Evolutionary conservation across 2,888 invertebrate genomes (phyloP), one percentile per base, ranked within the genome.

Genomic region (Synanthedon vespiformis): DNA sequence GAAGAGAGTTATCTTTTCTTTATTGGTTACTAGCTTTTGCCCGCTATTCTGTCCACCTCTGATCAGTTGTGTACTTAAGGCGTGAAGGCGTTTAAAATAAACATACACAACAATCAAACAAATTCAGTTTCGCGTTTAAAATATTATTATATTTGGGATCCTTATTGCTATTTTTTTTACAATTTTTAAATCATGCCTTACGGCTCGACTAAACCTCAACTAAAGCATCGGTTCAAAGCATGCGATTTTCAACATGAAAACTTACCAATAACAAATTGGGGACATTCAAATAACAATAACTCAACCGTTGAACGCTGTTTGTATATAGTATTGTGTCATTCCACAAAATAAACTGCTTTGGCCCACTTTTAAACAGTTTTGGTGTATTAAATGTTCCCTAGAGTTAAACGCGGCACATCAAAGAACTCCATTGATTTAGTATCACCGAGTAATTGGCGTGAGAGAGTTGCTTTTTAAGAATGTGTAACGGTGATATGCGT

Each of bases 341-440:
- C 66, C 59, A 71, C 66, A 65, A 70, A 74, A 77, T 69, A 74
- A 72, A 75, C 71, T 66, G 63, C 69, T 66, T 58, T 71, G 77
- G 63, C 77, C 78, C 61, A 77, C 67, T 72, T 80, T 65, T 62
- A 59, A 67, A 69, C 72, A 72, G 64, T 70, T 72, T 73, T 65
- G 63, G 65, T 58, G 62, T 70, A 71, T 73, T 70, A 70, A 44
- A 14, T 14, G n/a, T n/a, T 44, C 44, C 14, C 8, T 12, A 13
- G n/a, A n/a, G 44, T 44, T 44, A 44, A 44, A 44, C 5, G 8
- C 14, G 44, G 11, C 1, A 44, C 44, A 44, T 44, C 44, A 44
- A 44, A 44, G 44, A 12, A 14, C 14, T 8, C 10, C 34, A 34
- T 44, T 44, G 44, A 44, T 44, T 12, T 44, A 34, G 44, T 44